Evolutionary conservation across 2,797 vertebrate species (phyloP), one percentile per base, ranked within the genome.

Genomic region (Echiichthys vipera): DNA sequence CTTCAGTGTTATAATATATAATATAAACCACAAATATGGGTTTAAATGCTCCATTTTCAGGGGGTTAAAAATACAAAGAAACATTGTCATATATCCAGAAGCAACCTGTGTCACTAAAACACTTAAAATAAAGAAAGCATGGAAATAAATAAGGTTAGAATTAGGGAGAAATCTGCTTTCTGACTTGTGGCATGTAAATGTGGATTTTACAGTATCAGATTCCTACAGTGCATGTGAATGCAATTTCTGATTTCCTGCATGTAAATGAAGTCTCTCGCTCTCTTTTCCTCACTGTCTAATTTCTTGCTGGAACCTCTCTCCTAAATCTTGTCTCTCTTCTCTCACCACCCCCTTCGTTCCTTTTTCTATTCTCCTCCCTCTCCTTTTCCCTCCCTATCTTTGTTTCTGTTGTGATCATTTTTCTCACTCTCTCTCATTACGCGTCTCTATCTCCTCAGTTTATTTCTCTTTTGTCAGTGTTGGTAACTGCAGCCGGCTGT

Each of bases 401-500:
- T 74, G 34, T 56, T 18, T 77, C 61, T 42, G 37, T 45, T 70
- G 20, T 49, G 55, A 70, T 82, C 29, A 49, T 78, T 72, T 66
- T 36, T 17, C 51, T 27, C 49, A 29, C 55, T 29, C 67, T 70
- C 30, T 68, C 37, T 50, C 20, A 50, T 67, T 76, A 82, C 78
- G 72, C 4, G 39, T 61, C 67, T 69, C 63, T 24, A 45, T 75
- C 76, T 58, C 66, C 71, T 47, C 17, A 40, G 87, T 90, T 87
- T 91, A 86, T 90, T 86, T 91, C 62, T 83, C 65, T 79, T 87
- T 67, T 86, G 88, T 88, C 74, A 64, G 87, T 80, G 68, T 69
- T 84, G 79, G 78, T 74, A 84, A 84, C 74, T 77, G 82, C 82
- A 83, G 84, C 55, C 34, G 14, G 32, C 66, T 83, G 82, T 87